These are phyloP conservation scores for Megaptera novaeangliae DNA, from an alignment of 2,113 vertebrate species.

Conservation along the genomic window DNA sequence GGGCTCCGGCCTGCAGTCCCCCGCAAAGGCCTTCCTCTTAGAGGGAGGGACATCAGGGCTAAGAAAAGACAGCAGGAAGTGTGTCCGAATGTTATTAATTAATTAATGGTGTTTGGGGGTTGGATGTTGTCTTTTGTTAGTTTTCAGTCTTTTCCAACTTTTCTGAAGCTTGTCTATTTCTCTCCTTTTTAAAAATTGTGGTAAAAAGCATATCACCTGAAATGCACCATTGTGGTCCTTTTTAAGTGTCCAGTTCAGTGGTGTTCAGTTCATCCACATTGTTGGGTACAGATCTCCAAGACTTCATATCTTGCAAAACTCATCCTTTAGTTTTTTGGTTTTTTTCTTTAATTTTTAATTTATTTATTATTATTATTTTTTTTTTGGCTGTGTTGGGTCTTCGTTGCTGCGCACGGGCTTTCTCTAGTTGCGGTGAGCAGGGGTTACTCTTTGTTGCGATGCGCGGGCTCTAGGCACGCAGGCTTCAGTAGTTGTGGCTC, in stretches of 20 bases:
- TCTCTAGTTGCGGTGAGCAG: too few relatives aligned
- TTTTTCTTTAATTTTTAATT: too few relatives aligned
- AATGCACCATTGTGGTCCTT: background rate
- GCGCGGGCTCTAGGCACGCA: too few relatives aligned
- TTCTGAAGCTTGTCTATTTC: background rate
- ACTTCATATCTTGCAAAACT: background rate
- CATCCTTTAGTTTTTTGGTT: background rate
- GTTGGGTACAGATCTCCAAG: background rate
- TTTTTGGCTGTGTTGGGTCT: too few relatives aligned
- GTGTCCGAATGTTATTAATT: background rate
- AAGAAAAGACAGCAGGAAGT: background rate
- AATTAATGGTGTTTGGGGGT: background rate
- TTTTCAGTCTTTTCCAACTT: background rate
- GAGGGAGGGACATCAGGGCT: background rate
- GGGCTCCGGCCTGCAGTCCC: too few relatives aligned
- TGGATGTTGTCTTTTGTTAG: background rate
- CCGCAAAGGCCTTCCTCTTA: background rate
- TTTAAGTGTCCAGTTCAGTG: background rate
- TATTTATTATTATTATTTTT: too few relatives aligned
- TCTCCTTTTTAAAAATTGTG: background rate
- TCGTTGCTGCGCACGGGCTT: rapidly evolving
- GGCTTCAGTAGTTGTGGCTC: too few relatives aligned
- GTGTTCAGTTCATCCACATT: background rate
- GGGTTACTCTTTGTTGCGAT: too few relatives aligned
- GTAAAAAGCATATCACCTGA: background rate